Evolutionary conservation across 2,888 invertebrate species (phyloP).

Genomic region (Orthosia incerta): DNA sequence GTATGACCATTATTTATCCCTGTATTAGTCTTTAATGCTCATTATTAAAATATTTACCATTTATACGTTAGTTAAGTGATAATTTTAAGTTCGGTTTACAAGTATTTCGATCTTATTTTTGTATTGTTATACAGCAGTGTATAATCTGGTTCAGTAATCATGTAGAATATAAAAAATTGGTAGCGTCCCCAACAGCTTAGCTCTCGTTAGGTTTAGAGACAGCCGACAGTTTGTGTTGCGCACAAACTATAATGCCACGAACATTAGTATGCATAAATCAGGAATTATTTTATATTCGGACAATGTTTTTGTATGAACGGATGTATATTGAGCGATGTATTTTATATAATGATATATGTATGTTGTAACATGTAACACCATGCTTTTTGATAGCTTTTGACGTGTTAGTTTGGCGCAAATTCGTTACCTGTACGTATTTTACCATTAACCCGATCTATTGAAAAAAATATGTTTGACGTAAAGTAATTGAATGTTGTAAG

Average conservation of each 20-base stretch:
- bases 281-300: conserved; percentile 68
- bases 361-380: conserved; percentile 74
- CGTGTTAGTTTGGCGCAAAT: conserved; percentile 77
- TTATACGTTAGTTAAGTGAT: conserved; percentile 85
- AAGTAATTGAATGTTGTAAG: conserved; percentile 54
- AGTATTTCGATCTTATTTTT: conserved; percentile 78
- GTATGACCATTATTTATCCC: conserved; percentile 88
- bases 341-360: conserved; percentile 72
- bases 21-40: conserved; percentile 88
- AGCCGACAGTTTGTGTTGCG: conserved; percentile 79
- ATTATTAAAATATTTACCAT: conserved; percentile 89
- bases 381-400: conserved; percentile 82
- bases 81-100: conserved; percentile 84
- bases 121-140: conserved; percentile 70
- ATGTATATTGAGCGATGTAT: conserved; percentile 76
- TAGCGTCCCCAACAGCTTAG: conserved; percentile 77
- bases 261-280: conserved; percentile 58
- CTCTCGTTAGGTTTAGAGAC: conserved; percentile 76
- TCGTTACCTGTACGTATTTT: conserved; percentile 79
- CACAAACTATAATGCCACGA: conserved; percentile 79
- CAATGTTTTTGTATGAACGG: conserved; percentile 71
- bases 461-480: conserved; percentile 73
- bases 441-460: conserved; percentile 72
- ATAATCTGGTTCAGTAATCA: conserved; percentile 81
- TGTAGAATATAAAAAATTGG: conserved; percentile 73